A percentile compares a stretch with the other conserved stretches of the same genome.
Evolutionary conservation across 2,113 vertebrate species (phyloP).

Genomic region (Chrysochloris asiatica): DNA sequence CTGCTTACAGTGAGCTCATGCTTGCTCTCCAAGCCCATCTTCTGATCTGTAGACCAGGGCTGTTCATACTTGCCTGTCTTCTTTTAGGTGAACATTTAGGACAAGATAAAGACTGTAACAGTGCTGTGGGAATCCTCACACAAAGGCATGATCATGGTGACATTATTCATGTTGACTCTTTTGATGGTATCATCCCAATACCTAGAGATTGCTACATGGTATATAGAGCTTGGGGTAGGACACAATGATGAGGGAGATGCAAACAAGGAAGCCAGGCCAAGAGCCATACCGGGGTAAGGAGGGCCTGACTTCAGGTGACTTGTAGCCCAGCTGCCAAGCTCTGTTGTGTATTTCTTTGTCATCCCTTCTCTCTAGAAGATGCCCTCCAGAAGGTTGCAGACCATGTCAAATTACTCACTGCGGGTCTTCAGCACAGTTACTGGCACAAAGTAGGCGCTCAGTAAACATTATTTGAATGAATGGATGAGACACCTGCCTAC

Average conservation of each 20-base stretch:
- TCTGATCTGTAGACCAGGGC: not conserved
- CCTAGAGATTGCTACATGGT: not conserved
- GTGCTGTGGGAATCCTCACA: not conserved
- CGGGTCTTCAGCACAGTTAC: not conserved
- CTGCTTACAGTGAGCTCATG: fast-evolving
- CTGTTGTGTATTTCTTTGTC: fast-evolving
- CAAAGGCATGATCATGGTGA: fast-evolving
- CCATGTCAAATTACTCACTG: not conserved
- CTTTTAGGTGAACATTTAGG: not conserved
- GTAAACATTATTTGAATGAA: not conserved
- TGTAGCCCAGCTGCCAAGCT: not conserved
- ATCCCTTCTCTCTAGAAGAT: not conserved
- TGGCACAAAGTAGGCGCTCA: not conserved
- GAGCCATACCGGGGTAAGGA: too few species aligned
- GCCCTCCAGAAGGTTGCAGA: not conserved
- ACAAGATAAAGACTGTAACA: fast-evolving
- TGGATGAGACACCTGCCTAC: not conserved
- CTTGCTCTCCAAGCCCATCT: not conserved
- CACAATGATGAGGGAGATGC: not conserved
- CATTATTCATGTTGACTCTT: not conserved
- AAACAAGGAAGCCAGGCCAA: too few species aligned
- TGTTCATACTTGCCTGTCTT: too few species aligned
- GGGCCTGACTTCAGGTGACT: not conserved
- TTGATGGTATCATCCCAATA: not conserved
- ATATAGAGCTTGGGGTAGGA: fast-evolving